Evolutionary conservation across 2,797 vertebrate genomes (phyloP).

Genomic region (Mus caroli): DNA sequence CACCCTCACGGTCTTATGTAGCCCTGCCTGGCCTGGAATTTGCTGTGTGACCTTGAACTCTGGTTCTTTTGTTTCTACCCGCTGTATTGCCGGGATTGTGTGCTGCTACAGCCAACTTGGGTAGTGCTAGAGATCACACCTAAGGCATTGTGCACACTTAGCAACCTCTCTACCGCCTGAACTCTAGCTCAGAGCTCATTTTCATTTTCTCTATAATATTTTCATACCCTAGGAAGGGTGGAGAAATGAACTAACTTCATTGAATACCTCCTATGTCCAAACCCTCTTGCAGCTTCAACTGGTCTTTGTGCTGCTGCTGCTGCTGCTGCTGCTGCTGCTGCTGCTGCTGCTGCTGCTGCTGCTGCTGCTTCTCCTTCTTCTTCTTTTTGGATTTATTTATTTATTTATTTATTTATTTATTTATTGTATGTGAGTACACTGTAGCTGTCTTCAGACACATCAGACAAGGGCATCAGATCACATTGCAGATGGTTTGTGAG

Average conservation of each 20-base stretch:
- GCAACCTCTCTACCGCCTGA: background rate
- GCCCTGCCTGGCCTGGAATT: background rate
- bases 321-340: too few species aligned
- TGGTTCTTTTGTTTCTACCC: background rate
- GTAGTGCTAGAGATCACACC: background rate
- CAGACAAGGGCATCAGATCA: too few species aligned
- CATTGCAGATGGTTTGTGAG: too few species aligned
- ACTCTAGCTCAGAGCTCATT: too few species aligned
- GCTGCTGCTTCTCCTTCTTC: too few species aligned
- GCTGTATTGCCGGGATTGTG: background rate
- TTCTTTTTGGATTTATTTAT: too few species aligned
- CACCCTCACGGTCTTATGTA: background rate
- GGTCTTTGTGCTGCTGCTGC: background rate
- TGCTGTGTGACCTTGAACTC: background rate
- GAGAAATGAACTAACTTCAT: background rate
- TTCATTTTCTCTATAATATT: background rate
- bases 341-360: too few species aligned
- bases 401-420: too few species aligned
- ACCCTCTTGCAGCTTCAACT: background rate
- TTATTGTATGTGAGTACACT: too few species aligned
- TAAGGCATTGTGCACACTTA: background rate
- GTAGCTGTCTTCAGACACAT: too few species aligned
- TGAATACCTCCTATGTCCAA: background rate
- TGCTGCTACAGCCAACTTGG: too few species aligned
- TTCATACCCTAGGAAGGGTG: background rate